These are phyloP conservation scores for Myathropa florea DNA, from an alignment of 2,888 invertebrate species.

Conservation along the genomic window DNA sequence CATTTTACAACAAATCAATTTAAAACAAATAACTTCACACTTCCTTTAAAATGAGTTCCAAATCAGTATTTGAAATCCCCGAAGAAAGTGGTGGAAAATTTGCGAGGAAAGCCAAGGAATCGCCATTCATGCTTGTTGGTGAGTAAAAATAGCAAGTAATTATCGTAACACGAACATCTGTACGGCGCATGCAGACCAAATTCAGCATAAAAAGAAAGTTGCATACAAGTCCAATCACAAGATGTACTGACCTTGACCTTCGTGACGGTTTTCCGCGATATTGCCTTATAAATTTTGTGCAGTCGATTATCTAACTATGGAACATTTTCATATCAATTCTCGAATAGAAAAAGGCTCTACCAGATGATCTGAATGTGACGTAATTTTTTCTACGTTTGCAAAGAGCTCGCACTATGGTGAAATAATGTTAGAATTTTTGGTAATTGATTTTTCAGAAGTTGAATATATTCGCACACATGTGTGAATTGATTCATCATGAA, in stretches of 20 bases:
- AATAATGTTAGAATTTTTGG: not conserved
- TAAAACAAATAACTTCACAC: not conserved
- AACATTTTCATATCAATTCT: not conserved
- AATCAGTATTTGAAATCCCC: conserved; percentile 77
- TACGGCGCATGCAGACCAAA: not conserved
- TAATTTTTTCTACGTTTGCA: not conserved
- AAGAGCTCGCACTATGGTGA: not conserved
- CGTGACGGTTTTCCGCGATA: not conserved
- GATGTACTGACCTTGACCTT: conserved; percentile 47
- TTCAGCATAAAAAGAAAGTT: conserved; percentile 33
- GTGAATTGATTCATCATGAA: not conserved
- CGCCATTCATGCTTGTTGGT: conserved; percentile 88
- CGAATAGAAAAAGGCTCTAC: not conserved
- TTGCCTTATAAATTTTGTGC: not conserved
- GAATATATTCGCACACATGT: not conserved
- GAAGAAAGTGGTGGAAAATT: conserved; percentile 80
- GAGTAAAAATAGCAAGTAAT: conserved; percentile 75
- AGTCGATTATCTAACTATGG: conserved; percentile 45
- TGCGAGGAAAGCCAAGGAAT: conserved; percentile 86
- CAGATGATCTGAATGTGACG: not conserved
- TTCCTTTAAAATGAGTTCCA: conserved; percentile 75
- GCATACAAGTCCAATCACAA: not conserved
- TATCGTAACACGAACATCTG: not conserved
- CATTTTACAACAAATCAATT: not conserved
- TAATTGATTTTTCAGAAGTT: not conserved